Evolutionary conservation across 2,113 vertebrate genomes (phyloP).

Genomic region (Carollia perspicillata): DNA sequence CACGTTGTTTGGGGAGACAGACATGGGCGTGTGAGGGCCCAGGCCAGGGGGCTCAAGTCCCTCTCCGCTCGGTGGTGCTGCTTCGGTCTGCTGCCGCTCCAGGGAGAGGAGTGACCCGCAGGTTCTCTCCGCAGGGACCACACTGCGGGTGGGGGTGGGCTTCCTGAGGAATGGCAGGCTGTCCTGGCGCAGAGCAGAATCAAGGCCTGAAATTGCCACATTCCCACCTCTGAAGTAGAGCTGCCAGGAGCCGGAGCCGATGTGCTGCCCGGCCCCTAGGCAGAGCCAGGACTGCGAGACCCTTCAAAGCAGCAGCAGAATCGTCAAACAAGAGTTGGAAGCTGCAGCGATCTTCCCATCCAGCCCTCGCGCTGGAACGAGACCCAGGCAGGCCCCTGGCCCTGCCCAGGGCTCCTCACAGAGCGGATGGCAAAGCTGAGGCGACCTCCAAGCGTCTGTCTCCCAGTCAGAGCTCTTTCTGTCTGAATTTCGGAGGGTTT

Average conservation of each 20-base stretch:
- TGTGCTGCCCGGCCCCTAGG: neutral
- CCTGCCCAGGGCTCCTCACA: neutral
- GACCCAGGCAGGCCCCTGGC: rapidly evolving
- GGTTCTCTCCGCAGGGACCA: neutral
- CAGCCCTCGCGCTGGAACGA: neutral
- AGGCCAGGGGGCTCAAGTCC: neutral
- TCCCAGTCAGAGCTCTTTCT: neutral
- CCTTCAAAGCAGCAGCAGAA: neutral
- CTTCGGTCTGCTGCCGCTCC: neutral
- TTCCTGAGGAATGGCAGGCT: neutral
- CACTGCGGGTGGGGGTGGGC: neutral
- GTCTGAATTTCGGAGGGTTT: no score
- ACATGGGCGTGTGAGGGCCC: neutral
- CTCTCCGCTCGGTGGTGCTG: neutral
- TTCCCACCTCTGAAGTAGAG: neutral
- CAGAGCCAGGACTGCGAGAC: neutral
- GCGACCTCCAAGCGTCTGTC: neutral
- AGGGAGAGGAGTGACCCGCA: rapidly evolving
- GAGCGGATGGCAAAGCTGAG: neutral
- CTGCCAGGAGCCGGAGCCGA: no score
- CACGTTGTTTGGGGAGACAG: neutral
- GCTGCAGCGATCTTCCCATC: neutral
- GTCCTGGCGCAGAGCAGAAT: neutral
- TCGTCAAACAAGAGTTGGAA: neutral
- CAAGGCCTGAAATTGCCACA: rapidly evolving